Evolutionary conservation across 2,797 vertebrate species (phyloP).

Genomic region (Megalops cyprinoides): DNA sequence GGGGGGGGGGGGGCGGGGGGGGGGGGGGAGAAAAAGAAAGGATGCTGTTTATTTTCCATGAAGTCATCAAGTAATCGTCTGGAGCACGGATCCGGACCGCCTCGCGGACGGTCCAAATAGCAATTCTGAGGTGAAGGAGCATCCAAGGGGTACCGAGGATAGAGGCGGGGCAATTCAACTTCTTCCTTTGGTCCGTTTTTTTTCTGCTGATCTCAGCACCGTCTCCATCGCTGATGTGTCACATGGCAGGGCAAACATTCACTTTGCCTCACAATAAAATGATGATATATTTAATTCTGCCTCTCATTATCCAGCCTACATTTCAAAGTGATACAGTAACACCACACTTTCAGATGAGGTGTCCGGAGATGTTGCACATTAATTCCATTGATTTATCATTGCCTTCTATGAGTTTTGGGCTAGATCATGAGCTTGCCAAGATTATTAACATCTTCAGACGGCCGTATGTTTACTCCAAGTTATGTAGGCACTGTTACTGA

Average conservation of each 20-base stretch:
- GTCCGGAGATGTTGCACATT: neutral
- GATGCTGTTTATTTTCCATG: constrained; percentile 63
- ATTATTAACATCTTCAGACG: neutral
- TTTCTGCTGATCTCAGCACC: no score
- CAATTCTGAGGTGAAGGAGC: neutral
- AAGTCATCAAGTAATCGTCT: constrained; percentile 58
- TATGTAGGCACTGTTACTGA: neutral
- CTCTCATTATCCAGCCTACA: no score
- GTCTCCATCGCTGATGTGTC: no score
- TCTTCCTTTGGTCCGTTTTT: no score
- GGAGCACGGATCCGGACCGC: neutral
- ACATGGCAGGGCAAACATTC: no score
- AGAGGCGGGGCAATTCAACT: no score
- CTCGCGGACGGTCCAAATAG: neutral
- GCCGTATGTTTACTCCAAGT: neutral
- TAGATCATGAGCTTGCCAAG: neutral
- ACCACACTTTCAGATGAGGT: neutral
- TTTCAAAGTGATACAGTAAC: no score
- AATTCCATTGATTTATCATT: neutral
- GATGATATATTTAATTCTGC: no score
- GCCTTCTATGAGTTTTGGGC: neutral
- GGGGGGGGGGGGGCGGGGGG: no score
- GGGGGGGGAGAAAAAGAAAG: constrained; percentile 37
- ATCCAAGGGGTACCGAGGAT: no score
- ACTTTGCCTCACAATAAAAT: no score